Percentiles rank a stretch among this genome's conserved stretches.
Conservation (phyloP, 2,797 vertebrate genomes). For the Manis pentadactyla region DNA sequence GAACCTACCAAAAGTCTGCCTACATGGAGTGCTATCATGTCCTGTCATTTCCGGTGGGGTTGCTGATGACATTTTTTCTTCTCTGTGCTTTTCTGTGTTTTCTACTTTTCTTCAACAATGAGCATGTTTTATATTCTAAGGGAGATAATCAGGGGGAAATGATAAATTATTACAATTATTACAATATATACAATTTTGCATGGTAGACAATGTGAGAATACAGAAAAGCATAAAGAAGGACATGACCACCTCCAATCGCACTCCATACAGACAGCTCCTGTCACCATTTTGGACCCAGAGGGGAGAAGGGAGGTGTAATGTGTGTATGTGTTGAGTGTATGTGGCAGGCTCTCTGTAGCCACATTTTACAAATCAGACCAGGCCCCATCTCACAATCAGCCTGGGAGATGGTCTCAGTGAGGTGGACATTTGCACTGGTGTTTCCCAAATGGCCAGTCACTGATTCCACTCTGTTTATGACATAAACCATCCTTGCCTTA, state of each 20-base stretch:
- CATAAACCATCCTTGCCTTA: not conserved
- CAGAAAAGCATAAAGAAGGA: not conserved
- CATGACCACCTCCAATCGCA: not conserved
- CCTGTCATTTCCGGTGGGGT: no score
- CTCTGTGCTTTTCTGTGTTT: not conserved
- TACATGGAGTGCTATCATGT: fast-evolving
- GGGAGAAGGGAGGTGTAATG: not conserved
- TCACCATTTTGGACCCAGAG: not conserved
- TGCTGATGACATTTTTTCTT: not conserved
- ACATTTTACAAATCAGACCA: not conserved
- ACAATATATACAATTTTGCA: no score
- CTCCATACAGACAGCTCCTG: not conserved
- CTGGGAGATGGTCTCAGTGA: not conserved
- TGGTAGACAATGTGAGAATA: not conserved
- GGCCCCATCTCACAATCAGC: not conserved
- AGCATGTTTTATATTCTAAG: not conserved
- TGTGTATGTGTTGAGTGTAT: no score
- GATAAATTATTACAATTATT: not conserved
- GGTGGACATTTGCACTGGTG: not conserved
- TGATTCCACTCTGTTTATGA: not conserved
- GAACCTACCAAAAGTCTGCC: not conserved
- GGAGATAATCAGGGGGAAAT: not conserved
- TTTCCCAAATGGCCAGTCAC: not conserved
- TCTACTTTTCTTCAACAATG: no score
- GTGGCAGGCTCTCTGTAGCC: not conserved